Percentiles rank a stretch among this genome's conserved stretches.
Conservation (phyloP, 2,113 vertebrate genomes). For the Pionites leucogaster region DNA sequence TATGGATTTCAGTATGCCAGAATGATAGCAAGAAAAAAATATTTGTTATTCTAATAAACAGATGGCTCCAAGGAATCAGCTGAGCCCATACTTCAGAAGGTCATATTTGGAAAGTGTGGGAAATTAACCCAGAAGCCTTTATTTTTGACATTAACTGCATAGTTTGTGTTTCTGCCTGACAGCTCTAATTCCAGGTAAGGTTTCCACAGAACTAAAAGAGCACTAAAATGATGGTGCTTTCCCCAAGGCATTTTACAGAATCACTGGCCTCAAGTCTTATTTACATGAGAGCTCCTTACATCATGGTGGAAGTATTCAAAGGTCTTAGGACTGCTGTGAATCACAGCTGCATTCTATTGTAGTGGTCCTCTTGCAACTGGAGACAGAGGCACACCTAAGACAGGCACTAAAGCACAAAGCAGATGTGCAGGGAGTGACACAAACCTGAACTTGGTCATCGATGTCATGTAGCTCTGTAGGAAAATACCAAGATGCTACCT, state of each 20-base stretch:
- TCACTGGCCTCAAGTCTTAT: not conserved
- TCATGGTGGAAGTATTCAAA: not conserved
- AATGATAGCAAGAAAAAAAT: not conserved
- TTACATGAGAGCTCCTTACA: not conserved
- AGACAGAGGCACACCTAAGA: not conserved
- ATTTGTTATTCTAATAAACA: not conserved
- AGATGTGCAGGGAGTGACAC: not conserved
- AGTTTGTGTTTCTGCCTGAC: not conserved
- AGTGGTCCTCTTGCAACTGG: not conserved
- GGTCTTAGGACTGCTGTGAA: not conserved
- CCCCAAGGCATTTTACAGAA: not conserved
- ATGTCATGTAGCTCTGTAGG: not conserved
- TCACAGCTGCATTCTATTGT: not conserved
- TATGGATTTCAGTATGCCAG: not conserved
- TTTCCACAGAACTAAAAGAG: not conserved
- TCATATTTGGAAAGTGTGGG: conserved; percentile 15
- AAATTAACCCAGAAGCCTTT: conserved; percentile 17
- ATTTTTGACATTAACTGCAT: not conserved
- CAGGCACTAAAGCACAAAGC: not conserved
- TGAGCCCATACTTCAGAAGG: not conserved
- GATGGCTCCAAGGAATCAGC: not conserved
- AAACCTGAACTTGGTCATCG: not conserved
- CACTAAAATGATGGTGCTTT: not conserved
- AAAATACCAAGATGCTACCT: not conserved
- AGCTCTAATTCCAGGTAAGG: not conserved